These are phyloP conservation scores for Apodemus agrarius DNA, from an alignment of 2,797 vertebrate species.

Conservation along the genomic window DNA sequence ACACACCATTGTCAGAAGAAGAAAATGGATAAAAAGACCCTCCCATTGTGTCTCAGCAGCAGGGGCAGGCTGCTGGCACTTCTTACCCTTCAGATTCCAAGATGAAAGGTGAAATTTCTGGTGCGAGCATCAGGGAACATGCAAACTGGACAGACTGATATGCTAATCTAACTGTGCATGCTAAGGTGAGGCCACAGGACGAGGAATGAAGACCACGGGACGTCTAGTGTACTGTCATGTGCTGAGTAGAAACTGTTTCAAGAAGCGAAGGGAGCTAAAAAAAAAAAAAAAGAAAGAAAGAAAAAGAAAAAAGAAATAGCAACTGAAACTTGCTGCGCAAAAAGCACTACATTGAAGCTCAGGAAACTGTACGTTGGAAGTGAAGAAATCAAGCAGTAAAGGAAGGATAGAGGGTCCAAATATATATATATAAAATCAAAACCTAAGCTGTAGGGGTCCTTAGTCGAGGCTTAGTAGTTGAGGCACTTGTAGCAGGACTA, in stretches of 20 bases:
- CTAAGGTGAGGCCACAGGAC: neutral
- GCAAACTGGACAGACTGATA: neutral
- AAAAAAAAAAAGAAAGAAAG: no score
- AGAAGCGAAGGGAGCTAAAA: neutral
- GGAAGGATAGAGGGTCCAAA: neutral
- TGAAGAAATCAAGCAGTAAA: neutral
- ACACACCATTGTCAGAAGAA: neutral
- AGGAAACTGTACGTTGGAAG: neutral
- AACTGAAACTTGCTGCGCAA: neutral
- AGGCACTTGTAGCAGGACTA: neutral
- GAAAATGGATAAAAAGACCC: neutral
- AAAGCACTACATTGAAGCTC: neutral
- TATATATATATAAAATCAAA: slow-evolving; percentile 10
- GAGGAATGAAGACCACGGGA: neutral
- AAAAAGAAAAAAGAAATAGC: neutral
- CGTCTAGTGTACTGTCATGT: no score
- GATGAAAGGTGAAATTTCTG: neutral
- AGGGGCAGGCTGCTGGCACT: neutral
- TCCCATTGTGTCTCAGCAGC: neutral
- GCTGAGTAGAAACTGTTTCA: neutral
- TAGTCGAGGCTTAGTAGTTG: no score
- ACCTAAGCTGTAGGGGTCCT: neutral
- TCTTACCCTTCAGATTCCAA: neutral
- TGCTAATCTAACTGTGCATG: neutral
- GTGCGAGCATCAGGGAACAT: neutral